Evolutionary conservation across 2,113 vertebrate species (phyloP), one percentile per base, ranked within the genome.

Genomic region (Petaurus breviceps): DNA sequence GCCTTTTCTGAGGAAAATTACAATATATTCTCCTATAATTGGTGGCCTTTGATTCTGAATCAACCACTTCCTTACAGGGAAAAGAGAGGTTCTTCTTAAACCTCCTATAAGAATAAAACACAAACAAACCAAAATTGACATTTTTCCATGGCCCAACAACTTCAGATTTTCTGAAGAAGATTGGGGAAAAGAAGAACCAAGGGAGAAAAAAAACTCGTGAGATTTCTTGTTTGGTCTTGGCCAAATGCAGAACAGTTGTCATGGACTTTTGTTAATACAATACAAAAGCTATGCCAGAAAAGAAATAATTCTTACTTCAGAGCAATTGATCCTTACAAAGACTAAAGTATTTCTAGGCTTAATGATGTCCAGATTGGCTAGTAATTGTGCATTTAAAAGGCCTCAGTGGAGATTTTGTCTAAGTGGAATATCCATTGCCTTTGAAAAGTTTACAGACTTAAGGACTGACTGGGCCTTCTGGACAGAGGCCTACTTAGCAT

Each of bases 381-480:
- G 90, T 93, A 95, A 68, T 31, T 51, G 89, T 91, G 49, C 49
- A 53, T 92, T 51, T 92, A 92, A 93, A 51, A 52, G 95, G 92
- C 6, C 93, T 51, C 92, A 92, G 51, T 92, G 92, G 61, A 91
- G 3, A 19, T 93, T 94, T 91, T 49, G 19, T 19, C 51, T 90
- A 94, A 90, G 23, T 94, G 51, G 92, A 28, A 11, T 92, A 53
- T 54, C 8, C 68, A 37, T 91, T 90, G 61, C 77, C 94, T 89
- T 95, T 50, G 24, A 94, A 94, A 94, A 52, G 25, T 95, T 93
- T 55, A 94, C 52, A 55, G 90, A 46, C 68, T 8, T 52, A n/a
- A 91, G 93, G 50, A 55, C 10, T 92, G 16, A 19, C n/a, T 8
- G 37, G 68, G 61, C 16, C 24, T 16, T 77, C 37, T 77, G 61